A percentile compares a stretch with the other conserved stretches of the same genome.
Evolutionary conservation across 2,113 vertebrate species (phyloP).

Genomic region (Sturnira hondurensis): DNA sequence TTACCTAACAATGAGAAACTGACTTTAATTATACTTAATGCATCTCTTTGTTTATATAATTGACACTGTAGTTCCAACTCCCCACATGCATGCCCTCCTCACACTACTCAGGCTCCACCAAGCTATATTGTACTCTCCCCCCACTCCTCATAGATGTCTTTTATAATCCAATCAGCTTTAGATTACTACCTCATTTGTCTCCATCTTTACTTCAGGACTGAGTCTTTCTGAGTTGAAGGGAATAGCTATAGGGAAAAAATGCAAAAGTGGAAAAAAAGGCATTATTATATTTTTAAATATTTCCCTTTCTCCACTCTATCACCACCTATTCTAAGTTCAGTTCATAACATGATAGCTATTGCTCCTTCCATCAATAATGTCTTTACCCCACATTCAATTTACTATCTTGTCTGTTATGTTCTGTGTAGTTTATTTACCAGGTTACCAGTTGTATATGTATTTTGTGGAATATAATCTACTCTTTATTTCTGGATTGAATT

Average conservation of each 20-base stretch:
- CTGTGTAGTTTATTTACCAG: background rate
- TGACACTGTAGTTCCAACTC: background rate
- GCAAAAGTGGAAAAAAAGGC: background rate
- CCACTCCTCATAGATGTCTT: background rate
- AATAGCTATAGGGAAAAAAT: background rate
- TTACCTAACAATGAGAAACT: background rate
- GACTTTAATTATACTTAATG: background rate
- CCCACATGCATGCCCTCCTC: background rate
- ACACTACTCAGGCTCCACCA: background rate
- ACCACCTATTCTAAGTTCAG: background rate
- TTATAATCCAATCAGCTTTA: background rate
- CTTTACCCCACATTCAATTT: background rate
- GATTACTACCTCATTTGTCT: background rate
- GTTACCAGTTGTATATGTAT: background rate
- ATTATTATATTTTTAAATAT: background rate
- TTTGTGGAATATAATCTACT: background rate
- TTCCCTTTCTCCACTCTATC: background rate
- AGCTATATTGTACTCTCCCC: background rate
- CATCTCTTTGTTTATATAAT: background rate
- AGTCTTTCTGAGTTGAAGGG: background rate
- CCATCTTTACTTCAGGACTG: background rate
- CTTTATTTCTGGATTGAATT: background rate
- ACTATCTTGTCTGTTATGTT: background rate
- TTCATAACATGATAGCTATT: background rate
- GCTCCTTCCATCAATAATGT: background rate